Evolutionary conservation across 2,888 invertebrate genomes (phyloP), one percentile per base, ranked within the genome.

Genomic region (Phyllotreta striolata): DNA sequence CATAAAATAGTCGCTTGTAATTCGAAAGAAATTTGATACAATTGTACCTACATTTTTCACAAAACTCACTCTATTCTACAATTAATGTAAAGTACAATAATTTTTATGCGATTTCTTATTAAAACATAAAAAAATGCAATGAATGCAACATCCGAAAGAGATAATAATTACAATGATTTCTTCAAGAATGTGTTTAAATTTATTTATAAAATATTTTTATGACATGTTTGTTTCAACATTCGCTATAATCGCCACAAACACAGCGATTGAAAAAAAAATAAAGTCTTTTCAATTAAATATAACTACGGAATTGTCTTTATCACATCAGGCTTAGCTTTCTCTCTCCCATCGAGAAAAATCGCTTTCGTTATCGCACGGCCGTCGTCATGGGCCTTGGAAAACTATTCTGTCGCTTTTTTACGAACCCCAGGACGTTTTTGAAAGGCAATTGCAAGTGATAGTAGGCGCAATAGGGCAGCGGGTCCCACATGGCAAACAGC

Each of bases 391-490:
- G 79, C 59, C 78, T 75, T 7, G 80, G 81, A 69, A 81, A 81
- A 65, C 77, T 77, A 62, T 78, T 76, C 55, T 81, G 80, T 66
- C 83, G 81, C 70, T 83, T 83, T 72, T 84, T 83, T 65, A 87
- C 79, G 75, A 87, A 86, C 44, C 83, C 83, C 69, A 85, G 80
- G 35, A 88, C 83, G 69, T 86, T 86, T 70, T 84, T 84, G 69
- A 89, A 84, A 0, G 92, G 92, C 72, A 89, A 79, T 75, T 92
- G 90, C 73, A 93, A 87, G 77, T 92, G 92, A 81, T 93, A 93
- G 78, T 92, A 93, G 1, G 91, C 92, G 76, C 92, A 92, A 77
- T 93, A 93, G 0, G 93, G 93, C 73, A 93, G 78, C 4, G 93
- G 93, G 77, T 93, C 93, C 93, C 93, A 93, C 75, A 89, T 90